phyloP scores from a whole-genome alignment of 2,888 invertebrate genomes.

The Mycalesis mineus region DNA sequence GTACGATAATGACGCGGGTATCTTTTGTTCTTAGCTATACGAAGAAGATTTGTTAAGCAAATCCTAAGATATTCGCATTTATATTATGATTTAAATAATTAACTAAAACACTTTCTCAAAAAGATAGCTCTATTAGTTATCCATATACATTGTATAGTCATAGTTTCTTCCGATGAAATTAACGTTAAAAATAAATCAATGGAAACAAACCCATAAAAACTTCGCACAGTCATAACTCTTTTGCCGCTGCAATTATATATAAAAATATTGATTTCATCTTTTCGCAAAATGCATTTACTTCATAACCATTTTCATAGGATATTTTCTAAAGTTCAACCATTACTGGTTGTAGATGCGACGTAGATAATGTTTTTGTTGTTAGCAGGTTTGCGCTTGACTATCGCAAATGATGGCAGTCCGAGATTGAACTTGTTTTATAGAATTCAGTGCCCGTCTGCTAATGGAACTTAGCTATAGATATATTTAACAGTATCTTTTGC shows the following conservation, averaged over 20 bases:
- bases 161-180: neutral
- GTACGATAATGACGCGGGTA: too few species aligned
- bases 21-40: too few species aligned
- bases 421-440: neutral
- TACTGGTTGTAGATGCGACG: neutral
- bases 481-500: too few species aligned
- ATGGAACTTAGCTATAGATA: too few species aligned
- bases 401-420: neutral
- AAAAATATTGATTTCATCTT: slow-evolving; percentile 73
- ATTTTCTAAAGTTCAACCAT: slow-evolving; percentile 16
- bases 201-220: slow-evolving; percentile 50
- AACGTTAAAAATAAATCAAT: slow-evolving; percentile 32
- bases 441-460: neutral
- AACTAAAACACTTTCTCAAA: too few species aligned
- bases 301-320: slow-evolving; percentile 24
- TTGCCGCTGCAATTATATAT: slow-evolving; percentile 72
- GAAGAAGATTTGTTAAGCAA: too few species aligned
- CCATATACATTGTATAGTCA: too few species aligned
- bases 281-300: slow-evolving; percentile 38
- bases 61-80: too few species aligned
- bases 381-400: neutral
- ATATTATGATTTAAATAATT: too few species aligned
- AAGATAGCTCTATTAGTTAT: too few species aligned
- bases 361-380: slow-evolving; percentile 6
- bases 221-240: slow-evolving; percentile 65